phyloP scores from a whole-genome alignment of 1,140 invertebrate species.

The Leptestheria dahalacensis region DNA sequence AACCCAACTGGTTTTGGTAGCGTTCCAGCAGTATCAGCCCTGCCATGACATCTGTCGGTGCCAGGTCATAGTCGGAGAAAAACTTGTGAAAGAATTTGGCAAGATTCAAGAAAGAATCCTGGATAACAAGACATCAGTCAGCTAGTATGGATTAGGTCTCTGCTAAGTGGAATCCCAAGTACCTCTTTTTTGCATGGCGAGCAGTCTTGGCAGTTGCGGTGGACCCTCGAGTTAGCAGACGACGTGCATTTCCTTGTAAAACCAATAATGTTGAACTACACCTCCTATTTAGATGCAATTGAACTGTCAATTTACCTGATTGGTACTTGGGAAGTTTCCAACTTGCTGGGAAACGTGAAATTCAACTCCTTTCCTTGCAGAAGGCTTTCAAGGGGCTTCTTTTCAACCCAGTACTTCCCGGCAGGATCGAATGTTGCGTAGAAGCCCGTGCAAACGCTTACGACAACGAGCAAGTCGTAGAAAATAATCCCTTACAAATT shows the following conservation, averaged over 20 bases:
- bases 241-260: conserved; percentile 48
- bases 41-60: conserved; percentile 76
- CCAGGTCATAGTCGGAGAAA: conserved; percentile 79
- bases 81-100: conserved; percentile 73
- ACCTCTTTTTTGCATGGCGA: neutral
- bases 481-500: neutral
- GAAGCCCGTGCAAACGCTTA: neutral
- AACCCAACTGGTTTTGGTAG: conserved; percentile 70
- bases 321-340: neutral
- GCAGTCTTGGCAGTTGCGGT: no score
- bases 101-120: conserved; percentile 75
- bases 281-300: no score
- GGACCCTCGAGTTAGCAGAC: conserved; percentile 23
- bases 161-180: neutral
- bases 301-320: neutral
- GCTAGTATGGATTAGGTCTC: neutral
- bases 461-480: neutral
- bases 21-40: conserved; percentile 65
- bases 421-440: neutral
- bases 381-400: neutral
- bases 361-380: neutral
- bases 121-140: conserved; percentile 12
- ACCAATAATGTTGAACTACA: no score
- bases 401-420: neutral
- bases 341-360: neutral